Base-by-base conservation (phyloP, 35 echinoderm and acorn worm species). In the Heliocidaris tuberculata region DNA sequence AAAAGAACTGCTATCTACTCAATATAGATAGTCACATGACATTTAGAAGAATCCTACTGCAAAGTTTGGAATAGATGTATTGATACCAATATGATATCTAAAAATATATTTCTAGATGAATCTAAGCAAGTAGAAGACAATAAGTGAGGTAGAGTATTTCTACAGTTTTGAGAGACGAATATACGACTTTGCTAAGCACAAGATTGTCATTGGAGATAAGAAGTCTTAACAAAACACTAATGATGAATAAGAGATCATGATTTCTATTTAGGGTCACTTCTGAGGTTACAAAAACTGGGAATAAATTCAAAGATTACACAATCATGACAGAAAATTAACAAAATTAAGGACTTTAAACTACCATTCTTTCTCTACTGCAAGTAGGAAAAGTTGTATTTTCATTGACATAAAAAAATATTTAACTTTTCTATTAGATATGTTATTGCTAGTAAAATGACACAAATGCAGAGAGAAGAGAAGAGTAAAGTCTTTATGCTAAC, bases 71-170 rank as follows among this genome's bases (percentile, higher is more conserved):
- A 78, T 7, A 78, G 2, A 70, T 70, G 27, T 27, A 27, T 7
- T 56, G 52, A 10, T 78, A n/a, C 7, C 7, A n/a, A 27, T 78
- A 78, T 78, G 65, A n/a, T 78, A n/a, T 27, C 21, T 70, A 70
- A 70, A 78, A n/a, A n/a, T n/a, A 78, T 17, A 78, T 78, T 78
- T 78, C 65, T 78, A 78, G 65, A n/a, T 78, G 65, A 78, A 78
- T 78, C 65, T 78, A 78, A 78, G 65, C 65, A 56, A 78, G 60
- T 78, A 78, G 65, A 78, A 78, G 65, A 24, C 19, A 78, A 78
- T 6, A n/a, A n/a, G 17, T 27, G 19, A n/a, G 27, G 27, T 27
- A 78, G 65, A 56, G 15, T 56, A 27, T 78, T n/a, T 78, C 21
- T 27, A 42, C 35, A 78, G 65, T 78, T 78, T 78, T 78, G 21